A percentile compares a stretch with the other conserved stretches of the same genome.
These are phyloP conservation scores for Chloroceryle aenea DNA, from an alignment of 2,113 vertebrate species.

Conservation along the genomic window DNA sequence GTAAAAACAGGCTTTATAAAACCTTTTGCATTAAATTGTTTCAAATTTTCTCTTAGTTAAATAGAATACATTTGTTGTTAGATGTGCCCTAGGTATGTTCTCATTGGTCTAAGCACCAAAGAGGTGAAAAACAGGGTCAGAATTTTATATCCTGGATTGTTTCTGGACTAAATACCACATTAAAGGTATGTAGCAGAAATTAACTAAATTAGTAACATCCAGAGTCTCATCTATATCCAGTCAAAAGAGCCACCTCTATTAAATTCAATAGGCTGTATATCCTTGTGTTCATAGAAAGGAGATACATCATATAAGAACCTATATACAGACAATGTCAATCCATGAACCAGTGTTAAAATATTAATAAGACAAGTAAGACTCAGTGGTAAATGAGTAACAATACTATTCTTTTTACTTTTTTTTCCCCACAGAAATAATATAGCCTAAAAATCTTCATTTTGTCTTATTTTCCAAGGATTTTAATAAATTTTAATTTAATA, in stretches of 20 bases:
- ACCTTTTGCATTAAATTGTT: background rate
- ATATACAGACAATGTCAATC: background rate
- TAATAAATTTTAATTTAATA: background rate
- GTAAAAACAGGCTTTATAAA: background rate
- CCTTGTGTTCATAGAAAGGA: background rate
- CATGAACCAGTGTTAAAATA: background rate
- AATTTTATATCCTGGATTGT: background rate
- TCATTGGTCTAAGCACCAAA: background rate
- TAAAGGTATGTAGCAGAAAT: background rate
- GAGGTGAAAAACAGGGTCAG: background rate
- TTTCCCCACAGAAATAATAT: background rate
- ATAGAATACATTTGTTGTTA: background rate
- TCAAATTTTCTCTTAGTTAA: background rate
- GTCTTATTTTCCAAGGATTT: background rate
- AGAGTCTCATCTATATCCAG: background rate
- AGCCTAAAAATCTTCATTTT: background rate
- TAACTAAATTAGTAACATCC: background rate
- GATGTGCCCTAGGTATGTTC: background rate
- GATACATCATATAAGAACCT: rapidly evolving
- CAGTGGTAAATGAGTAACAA: background rate
- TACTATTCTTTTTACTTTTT: background rate
- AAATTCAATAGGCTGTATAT: background rate
- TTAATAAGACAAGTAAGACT: background rate
- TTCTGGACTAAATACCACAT: background rate
- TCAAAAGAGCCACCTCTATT: background rate